These are phyloP conservation scores for Phymanthus crucifer DNA, from an alignment of 92 coral and sea anemone species.

Conservation along the genomic window DNA sequence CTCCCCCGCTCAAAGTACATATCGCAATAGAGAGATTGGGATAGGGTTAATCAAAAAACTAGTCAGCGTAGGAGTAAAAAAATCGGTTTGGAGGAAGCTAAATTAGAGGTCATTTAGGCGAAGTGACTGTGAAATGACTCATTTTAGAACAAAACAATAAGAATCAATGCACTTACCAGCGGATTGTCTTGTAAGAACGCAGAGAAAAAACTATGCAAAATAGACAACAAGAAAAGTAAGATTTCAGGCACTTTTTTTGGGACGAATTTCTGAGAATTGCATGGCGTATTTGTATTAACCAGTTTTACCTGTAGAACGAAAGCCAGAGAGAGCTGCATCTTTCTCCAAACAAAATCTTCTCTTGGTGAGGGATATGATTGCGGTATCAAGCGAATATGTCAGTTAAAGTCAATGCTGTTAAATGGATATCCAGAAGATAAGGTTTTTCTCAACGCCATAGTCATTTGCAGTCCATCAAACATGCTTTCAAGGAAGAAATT, in stretches of 20 bases:
- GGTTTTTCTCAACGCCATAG: not conserved
- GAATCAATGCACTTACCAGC: not conserved
- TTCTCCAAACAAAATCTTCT: not conserved
- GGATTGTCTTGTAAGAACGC: not conserved
- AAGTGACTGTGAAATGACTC: not conserved
- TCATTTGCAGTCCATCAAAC: constrained; percentile 24
- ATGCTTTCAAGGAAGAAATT: constrained; percentile 11
- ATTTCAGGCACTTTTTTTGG: not conserved
- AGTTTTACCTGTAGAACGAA: not conserved
- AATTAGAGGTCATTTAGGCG: not conserved
- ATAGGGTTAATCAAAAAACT: not conserved
- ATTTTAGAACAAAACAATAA: not conserved
- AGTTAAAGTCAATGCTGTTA: not conserved
- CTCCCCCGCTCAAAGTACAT: constrained; percentile 5
- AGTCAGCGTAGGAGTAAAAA: not conserved
- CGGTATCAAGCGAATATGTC: not conserved
- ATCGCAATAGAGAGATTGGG: not conserved
- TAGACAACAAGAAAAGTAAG: not conserved
- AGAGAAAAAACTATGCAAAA: not conserved
- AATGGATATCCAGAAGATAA: not conserved
- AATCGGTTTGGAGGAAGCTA: not conserved
- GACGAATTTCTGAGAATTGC: not conserved
- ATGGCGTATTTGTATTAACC: not conserved
- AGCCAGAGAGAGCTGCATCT: not conserved
- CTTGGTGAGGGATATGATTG: not conserved